These are phyloP conservation scores for Neodon shergylaensis DNA, from an alignment of 2,113 vertebrate genomes.

Conservation along the genomic window DNA sequence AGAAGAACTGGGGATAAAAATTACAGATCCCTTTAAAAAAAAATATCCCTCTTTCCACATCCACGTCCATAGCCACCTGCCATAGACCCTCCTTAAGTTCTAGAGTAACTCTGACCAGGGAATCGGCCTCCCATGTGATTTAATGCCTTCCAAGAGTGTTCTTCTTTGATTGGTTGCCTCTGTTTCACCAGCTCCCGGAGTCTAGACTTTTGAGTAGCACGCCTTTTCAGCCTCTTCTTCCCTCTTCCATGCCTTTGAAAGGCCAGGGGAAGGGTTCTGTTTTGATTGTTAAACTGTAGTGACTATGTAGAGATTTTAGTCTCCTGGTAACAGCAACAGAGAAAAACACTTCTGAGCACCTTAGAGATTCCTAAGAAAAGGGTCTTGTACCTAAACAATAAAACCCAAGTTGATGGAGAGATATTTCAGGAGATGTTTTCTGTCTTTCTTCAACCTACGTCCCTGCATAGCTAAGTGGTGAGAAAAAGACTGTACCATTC, in stretches of 20 bases:
- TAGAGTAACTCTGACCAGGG: neutral
- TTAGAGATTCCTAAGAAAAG: neutral
- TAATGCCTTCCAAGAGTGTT: neutral
- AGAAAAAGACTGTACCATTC: neutral
- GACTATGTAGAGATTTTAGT: slow-evolving; percentile 47
- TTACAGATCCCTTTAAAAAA: neutral
- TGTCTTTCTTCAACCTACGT: neutral
- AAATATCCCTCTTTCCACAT: neutral
- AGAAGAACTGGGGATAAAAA: neutral
- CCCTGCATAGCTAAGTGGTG: neutral
- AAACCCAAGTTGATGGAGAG: neutral
- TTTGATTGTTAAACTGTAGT: slow-evolving; percentile 42
- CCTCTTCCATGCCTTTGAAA: neutral
- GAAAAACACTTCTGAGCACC: slow-evolving; percentile 34
- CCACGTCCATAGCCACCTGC: neutral
- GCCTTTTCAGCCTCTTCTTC: neutral
- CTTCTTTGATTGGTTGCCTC: neutral
- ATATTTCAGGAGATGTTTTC: neutral
- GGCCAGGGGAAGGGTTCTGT: neutral
- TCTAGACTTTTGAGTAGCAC: neutral
- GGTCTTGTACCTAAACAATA: slow-evolving; percentile 2
- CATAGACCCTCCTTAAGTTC: neutral
- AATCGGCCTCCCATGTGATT: rapidly evolving
- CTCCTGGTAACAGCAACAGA: neutral
- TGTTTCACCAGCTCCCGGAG: neutral